Percentiles rank a stretch among this genome's conserved stretches.
phyloP scores from a whole-genome alignment of 2,888 invertebrate species.

The Saturnia japonica region DNA sequence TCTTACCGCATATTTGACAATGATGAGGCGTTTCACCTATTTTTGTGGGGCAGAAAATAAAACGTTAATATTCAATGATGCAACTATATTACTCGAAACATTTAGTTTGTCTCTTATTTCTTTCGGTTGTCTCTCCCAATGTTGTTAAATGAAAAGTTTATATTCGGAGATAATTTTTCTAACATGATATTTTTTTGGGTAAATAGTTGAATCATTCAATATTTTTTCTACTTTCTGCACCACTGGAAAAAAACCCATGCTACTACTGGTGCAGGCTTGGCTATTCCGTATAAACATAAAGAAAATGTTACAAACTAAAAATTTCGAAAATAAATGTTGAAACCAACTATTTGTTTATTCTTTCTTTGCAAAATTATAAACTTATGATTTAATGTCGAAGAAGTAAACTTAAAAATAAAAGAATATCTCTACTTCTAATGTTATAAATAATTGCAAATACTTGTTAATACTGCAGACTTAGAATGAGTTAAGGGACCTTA shows the following conservation, averaged over 20 bases:
- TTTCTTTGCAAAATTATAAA: not conserved
- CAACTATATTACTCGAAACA: slow-evolving; percentile 69
- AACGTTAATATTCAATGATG: slow-evolving; percentile 79
- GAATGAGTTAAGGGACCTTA: not conserved
- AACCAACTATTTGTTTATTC: not conserved
- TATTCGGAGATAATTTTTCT: slow-evolving; percentile 24
- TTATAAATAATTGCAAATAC: not conserved
- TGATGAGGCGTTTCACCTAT: slow-evolving; percentile 93
- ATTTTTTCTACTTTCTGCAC: slow-evolving; percentile 72
- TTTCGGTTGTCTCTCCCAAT: slow-evolving; percentile 1
- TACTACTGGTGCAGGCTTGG: slow-evolving; percentile 72
- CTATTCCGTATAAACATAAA: slow-evolving; percentile 43
- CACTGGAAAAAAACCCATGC: slow-evolving; percentile 52
- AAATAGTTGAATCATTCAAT: slow-evolving; percentile 81
- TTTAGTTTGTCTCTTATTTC: slow-evolving; percentile 46
- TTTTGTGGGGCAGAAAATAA: slow-evolving; percentile 75
- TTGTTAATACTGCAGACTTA: not conserved
- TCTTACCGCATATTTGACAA: slow-evolving; percentile 93
- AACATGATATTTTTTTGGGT: slow-evolving; percentile 32
- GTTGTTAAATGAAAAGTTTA: slow-evolving; percentile 6
- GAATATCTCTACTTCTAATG: not conserved
- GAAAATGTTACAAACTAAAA: slow-evolving; percentile 52
- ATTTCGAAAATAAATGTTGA: slow-evolving; percentile 44
- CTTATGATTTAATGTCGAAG: not conserved
- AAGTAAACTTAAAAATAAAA: not conserved